These are phyloP conservation scores for Rapana venosa DNA, from an alignment of 2,888 invertebrate genomes.

Conservation along the genomic window DNA sequence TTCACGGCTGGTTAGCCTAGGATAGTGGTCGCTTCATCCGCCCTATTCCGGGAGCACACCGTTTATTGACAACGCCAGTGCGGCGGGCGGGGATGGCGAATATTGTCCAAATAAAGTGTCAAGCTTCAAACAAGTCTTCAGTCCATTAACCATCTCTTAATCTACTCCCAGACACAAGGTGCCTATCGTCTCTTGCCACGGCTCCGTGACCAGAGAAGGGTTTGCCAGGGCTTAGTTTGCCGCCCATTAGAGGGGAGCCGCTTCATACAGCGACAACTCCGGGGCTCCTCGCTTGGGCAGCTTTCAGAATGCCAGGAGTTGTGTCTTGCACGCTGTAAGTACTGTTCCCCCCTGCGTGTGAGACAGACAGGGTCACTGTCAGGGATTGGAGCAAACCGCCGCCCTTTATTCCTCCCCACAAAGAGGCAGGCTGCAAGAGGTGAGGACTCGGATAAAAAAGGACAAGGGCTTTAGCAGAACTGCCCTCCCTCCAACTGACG, in stretches of 20 bases:
- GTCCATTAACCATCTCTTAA: slow-evolving; percentile 8
- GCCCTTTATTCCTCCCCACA: neutral
- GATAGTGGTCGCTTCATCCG: neutral
- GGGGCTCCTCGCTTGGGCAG: neutral
- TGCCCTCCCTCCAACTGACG: neutral
- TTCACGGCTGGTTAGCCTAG: neutral
- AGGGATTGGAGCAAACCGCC: neutral
- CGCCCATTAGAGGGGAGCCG: neutral
- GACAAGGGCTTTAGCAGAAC: neutral
- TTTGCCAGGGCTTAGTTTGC: neutral
- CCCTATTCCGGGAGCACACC: neutral
- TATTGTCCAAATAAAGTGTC: slow-evolving; percentile 21
- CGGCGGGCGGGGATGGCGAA: neutral
- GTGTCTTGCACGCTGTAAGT: neutral
- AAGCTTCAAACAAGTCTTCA: slow-evolving; percentile 16
- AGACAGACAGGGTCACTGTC: neutral
- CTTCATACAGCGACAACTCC: neutral
- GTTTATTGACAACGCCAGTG: neutral
- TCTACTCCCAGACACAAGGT: slow-evolving; percentile 19
- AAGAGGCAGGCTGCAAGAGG: neutral
- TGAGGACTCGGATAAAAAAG: neutral
- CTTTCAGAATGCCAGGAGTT: neutral
- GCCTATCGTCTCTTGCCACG: neutral
- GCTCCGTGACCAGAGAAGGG: neutral
- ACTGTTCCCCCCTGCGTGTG: neutral